A percentile compares a stretch with the other conserved stretches of the same genome.
Conservation (phyloP, 23 tunicate species). For the Halocynthia roretzi region DNA sequence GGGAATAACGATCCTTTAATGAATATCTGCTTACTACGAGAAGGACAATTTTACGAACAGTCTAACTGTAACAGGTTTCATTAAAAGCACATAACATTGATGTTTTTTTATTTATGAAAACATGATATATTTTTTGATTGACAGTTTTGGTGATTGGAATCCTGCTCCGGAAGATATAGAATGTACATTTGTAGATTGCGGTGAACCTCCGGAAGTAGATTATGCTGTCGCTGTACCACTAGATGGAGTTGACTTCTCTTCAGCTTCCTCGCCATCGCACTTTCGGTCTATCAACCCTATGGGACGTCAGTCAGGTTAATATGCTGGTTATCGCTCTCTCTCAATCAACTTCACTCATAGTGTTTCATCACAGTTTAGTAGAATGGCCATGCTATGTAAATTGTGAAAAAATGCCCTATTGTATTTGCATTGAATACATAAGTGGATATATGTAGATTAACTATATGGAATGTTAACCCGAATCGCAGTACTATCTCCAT, state of each 20-base stretch:
- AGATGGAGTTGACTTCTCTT: neutral
- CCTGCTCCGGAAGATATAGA: slow-evolving; percentile 52
- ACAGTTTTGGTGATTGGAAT: slow-evolving; percentile 58
- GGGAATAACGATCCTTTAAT: slow-evolving; percentile 7
- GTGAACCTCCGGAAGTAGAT: slow-evolving; percentile 37
- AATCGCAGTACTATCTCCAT: no score
- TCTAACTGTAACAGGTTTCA: slow-evolving; percentile 40
- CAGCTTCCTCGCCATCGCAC: slow-evolving; percentile 2
- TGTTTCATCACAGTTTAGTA: no score
- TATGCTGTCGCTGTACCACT: neutral
- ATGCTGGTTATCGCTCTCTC: no score
- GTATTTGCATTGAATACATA: no score
- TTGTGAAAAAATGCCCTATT: no score
- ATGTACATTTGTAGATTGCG: slow-evolving; percentile 66
- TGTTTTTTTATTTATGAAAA: neutral
- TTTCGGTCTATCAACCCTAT: slow-evolving; percentile 2
- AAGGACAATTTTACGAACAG: slow-evolving; percentile 53
- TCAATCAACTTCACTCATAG: no score
- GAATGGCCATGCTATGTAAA: no score
- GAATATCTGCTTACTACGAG: slow-evolving; percentile 45
- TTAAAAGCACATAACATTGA: neutral
- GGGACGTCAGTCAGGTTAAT: no score
- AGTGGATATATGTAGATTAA: no score
- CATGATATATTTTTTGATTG: slow-evolving; percentile 19
- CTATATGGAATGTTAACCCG: no score